Conservation (phyloP, 2,113 vertebrate genomes). For the Stictonetta naevosa region DNA sequence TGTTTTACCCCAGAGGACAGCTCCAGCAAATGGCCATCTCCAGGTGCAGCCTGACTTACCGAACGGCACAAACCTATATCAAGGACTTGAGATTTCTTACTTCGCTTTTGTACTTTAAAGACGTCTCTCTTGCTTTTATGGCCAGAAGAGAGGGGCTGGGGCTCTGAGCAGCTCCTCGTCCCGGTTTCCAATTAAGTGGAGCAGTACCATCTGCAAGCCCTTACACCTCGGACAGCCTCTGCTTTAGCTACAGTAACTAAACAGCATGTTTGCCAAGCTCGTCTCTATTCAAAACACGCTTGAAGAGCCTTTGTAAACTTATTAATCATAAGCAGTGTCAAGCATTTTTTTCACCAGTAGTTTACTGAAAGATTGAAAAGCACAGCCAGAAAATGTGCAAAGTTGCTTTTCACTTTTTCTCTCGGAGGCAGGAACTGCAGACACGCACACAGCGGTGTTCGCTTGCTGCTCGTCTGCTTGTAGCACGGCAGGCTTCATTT, state of each 20-base stretch:
- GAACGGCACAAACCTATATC: background rate
- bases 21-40: background rate
- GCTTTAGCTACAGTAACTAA: slow-evolving; percentile 13
- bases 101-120: background rate
- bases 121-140: background rate
- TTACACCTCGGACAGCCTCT: background rate
- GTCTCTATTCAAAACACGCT: background rate
- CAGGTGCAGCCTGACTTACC: background rate
- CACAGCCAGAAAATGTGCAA: background rate
- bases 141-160: background rate
- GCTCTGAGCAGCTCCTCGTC: background rate
- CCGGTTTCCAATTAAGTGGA: background rate
- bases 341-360: background rate
- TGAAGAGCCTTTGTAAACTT: background rate
- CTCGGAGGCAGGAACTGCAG: background rate
- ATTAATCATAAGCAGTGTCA: background rate
- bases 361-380: background rate
- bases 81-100: background rate
- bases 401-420: background rate
- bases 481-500: background rate
- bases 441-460: fast-evolving
- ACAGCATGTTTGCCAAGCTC: background rate
- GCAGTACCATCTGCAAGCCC: background rate
- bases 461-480: background rate
- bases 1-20: background rate